These are phyloP conservation scores for Schlechtendalia chinensis DNA, from an alignment of 1,140 invertebrate species.

Conservation along the genomic window DNA sequence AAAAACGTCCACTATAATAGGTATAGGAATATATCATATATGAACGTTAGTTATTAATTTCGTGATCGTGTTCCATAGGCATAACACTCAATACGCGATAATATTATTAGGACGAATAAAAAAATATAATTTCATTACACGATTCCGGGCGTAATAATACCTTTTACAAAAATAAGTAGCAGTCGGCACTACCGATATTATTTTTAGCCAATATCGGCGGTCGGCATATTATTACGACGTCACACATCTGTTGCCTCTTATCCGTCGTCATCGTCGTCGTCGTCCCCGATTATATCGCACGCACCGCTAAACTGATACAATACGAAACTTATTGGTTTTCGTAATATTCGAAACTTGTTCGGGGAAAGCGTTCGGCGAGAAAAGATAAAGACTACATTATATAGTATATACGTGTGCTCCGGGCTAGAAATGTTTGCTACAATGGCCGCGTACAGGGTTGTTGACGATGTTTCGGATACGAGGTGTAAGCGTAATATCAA, in stretches of 20 bases:
- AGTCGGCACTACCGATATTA: not conserved
- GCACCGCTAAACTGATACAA: not conserved
- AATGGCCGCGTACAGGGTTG: not conserved
- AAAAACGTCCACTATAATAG: too few relatives aligned
- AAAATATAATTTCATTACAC: too few relatives aligned
- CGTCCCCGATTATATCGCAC: not conserved
- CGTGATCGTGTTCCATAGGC: too few relatives aligned
- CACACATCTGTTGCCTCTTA: constrained; percentile 3
- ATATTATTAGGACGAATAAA: too few relatives aligned
- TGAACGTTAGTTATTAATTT: too few relatives aligned
- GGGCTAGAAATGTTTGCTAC: not conserved
- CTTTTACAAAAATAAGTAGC: not conserved
- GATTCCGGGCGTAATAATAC: not conserved
- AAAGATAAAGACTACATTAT: not conserved
- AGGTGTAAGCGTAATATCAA: too few relatives aligned
- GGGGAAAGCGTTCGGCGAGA: not conserved
- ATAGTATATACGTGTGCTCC: not conserved
- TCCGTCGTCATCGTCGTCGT: not conserved
- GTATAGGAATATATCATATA: too few relatives aligned
- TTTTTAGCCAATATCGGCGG: not conserved
- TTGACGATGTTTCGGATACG: not conserved
- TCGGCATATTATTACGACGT: not conserved
- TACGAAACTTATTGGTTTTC: constrained; percentile 19
- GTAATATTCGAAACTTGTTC: constrained; percentile 19
- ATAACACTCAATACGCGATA: too few relatives aligned